Evolutionary conservation across 1,140 invertebrate species (phyloP), one percentile per base, ranked within the genome.

Genomic region (Lithobius niger): DNA sequence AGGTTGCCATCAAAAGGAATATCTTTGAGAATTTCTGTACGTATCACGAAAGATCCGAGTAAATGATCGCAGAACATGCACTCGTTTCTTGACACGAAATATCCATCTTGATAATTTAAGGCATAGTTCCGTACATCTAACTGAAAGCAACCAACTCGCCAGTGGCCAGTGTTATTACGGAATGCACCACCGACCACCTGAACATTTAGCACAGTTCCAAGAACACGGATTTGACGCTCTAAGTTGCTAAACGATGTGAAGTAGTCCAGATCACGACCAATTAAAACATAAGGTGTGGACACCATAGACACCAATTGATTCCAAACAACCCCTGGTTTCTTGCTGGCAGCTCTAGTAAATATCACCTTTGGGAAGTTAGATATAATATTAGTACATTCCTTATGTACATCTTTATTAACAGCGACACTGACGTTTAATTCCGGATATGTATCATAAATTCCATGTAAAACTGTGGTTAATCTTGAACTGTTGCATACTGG

Each of bases 31-130:
- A 51, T 26, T 3, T 43, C 21, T 24, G 58, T 63, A 15, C 24
- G 57, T 0, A 59, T 56, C 1, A 68, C 48, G 59, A 69, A 69
- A n/a, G 67, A 63, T 3, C 62, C 66, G 28, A 57, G 53, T 13
- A 66, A 43, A 27, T 63, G 61, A 56, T 68, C 67, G 60, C 67
- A 69, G 53, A 63, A 64, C 57, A 67, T 63, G 42, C 67, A 70
- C 50, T 65, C 67, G 16, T 60, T 56, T 6, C 56, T 45, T 0
- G 66, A 69, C 48, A 58, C 56, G 25, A 60, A 59, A 55, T 70
- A 70, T 0, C 67, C 68, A 21, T 66, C 59, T 1, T 56, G 18
- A 43, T 62, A 62, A 16, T 49, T 47, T 4, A 70, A 54, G 6
- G 60, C 59, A 44, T 62, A 68, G 27, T 67, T 65, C 42, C 58